Percentiles rank a stretch among this genome's conserved stretches.
These are phyloP conservation scores for Centrocercus urophasianus DNA, from an alignment of 2,113 vertebrate species.

Conservation along the genomic window DNA sequence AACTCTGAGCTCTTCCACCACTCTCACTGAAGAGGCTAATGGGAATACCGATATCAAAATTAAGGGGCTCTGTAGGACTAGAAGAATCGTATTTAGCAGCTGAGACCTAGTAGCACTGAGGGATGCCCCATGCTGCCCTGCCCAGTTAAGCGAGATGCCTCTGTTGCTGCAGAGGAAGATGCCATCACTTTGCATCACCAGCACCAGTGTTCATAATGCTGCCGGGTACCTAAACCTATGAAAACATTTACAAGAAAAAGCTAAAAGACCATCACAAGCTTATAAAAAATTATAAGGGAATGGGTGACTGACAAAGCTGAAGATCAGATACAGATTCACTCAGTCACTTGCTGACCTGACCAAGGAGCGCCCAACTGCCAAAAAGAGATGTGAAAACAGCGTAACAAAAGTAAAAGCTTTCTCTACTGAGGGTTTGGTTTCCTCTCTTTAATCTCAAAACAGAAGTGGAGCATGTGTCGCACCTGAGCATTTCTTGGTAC, in stretches of 20 bases:
- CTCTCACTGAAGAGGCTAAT: not conserved
- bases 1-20: not conserved
- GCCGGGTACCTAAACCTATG: not conserved
- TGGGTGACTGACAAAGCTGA: not conserved
- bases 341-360: not conserved
- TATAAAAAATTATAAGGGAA: not conserved
- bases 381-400: not conserved
- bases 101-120: not conserved
- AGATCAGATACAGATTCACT: not conserved
- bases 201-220: not conserved
- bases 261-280: not conserved
- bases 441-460: not conserved
- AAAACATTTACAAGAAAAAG: not conserved
- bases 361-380: not conserved
- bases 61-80: not conserved
- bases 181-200: not conserved
- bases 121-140: not conserved
- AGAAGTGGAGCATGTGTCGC: not conserved
- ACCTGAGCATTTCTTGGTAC: conserved; percentile 1
- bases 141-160: not conserved
- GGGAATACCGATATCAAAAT: conserved; percentile 7
- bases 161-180: not conserved
- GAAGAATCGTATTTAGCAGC: conserved; percentile 7
- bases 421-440: not conserved
- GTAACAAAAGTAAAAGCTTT: not conserved